phyloP scores from a whole-genome alignment of 2,888 invertebrate species.

The Bombyx huttoni region DNA sequence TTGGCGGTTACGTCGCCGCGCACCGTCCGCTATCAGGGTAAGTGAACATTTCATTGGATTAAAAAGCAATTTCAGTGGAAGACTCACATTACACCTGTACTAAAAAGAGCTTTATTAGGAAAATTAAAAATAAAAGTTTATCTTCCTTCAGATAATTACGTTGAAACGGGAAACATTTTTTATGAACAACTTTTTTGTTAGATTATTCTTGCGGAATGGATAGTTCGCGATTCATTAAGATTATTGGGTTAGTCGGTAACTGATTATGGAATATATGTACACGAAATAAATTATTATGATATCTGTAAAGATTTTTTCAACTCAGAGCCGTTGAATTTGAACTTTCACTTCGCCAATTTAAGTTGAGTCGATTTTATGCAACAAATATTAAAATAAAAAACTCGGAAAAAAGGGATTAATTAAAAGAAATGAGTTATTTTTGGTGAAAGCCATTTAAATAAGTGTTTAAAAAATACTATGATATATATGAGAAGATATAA shows the following conservation, averaged over 20 bases:
- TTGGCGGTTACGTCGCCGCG: conserved; percentile 24
- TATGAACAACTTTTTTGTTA: background rate
- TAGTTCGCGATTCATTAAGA: background rate
- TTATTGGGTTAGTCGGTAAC: background rate
- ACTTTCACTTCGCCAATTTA: no score
- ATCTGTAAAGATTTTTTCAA: background rate
- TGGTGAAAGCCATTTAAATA: no score
- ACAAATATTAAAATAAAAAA: no score
- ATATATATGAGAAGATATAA: no score
- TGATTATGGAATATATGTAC: background rate
- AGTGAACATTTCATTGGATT: conserved; percentile 65
- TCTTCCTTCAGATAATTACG: conserved; percentile 3
- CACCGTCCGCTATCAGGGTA: conserved; percentile 51
- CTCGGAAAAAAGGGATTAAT: no score
- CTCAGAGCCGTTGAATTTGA: no score
- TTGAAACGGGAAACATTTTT: background rate
- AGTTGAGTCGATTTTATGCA: no score
- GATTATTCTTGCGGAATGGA: background rate
- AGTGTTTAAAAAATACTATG: no score
- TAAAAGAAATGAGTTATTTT: no score
- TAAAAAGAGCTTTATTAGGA: conserved; percentile 10
- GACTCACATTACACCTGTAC: conserved; percentile 13
- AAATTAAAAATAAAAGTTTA: background rate
- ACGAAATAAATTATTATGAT: background rate
- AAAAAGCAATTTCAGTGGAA: conserved; percentile 64